Evolutionary conservation across 2,113 vertebrate species (phyloP).

Genomic region (Alces alces): DNA sequence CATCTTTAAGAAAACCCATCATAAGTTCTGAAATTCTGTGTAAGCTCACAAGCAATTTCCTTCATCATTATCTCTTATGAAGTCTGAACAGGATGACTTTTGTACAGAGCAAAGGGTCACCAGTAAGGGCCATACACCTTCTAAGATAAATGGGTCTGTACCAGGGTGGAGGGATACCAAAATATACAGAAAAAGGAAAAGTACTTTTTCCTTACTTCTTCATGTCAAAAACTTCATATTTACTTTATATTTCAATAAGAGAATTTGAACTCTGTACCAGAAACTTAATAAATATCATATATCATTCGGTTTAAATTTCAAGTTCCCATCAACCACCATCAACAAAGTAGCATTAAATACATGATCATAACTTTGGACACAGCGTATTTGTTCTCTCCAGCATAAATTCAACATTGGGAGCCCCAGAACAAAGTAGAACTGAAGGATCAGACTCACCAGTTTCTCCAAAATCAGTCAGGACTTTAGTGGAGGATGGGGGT

Average conservation of each 20-base stretch:
- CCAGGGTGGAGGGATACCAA: background rate
- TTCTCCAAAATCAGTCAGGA: background rate
- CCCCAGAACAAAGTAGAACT: background rate
- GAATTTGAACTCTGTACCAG: background rate
- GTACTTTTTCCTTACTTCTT: background rate
- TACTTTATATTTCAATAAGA: background rate
- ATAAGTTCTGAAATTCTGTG: background rate
- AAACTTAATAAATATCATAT: background rate
- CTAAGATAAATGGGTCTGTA: background rate
- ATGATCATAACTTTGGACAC: background rate
- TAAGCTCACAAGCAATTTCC: background rate
- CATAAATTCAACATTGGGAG: background rate
- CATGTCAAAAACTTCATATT: background rate
- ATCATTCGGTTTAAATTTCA: background rate
- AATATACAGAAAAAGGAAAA: background rate
- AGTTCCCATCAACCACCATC: background rate
- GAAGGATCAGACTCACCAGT: slow-evolving; percentile 6
- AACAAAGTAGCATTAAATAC: background rate
- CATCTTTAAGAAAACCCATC: background rate
- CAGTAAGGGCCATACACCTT: background rate
- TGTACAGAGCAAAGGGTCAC: background rate
- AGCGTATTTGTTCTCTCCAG: background rate
- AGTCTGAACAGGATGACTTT: background rate
- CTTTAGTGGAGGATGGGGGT: fast-evolving
- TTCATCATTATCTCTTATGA: background rate